phyloP scores from a whole-genome alignment of 2,797 vertebrate species.

The Staurois parvus region DNA sequence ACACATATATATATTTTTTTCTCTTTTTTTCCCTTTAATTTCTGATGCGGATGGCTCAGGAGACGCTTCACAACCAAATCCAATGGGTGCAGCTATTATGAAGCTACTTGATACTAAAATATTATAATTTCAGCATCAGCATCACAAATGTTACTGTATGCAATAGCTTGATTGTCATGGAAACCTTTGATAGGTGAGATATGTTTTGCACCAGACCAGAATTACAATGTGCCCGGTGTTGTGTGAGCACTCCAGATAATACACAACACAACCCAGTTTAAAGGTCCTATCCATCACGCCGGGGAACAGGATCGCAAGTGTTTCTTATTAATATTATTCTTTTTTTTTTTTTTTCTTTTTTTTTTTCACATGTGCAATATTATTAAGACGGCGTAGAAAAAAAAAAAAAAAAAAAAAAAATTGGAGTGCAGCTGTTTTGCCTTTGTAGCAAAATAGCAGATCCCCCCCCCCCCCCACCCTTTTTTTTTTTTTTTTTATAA shows the following conservation, averaged over 20 bases:
- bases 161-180: slow-evolving; percentile 61
- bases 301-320: background rate
- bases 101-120: slow-evolving; percentile 54
- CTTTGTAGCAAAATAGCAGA: slow-evolving; percentile 34
- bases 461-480: background rate
- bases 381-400: slow-evolving; percentile 11
- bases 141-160: slow-evolving; percentile 62
- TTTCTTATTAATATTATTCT: slow-evolving; percentile 21
- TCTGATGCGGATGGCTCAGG: too few relatives aligned
- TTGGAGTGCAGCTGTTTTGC: slow-evolving; percentile 50
- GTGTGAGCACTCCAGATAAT: slow-evolving; percentile 45
- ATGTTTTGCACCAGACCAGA: slow-evolving; percentile 59
- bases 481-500: slow-evolving; percentile 17
- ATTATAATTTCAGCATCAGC: slow-evolving; percentile 61
- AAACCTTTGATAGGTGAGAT: slow-evolving; percentile 64
- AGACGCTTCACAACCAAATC: background rate
- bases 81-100: slow-evolving; percentile 37
- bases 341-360: background rate
- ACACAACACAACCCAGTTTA: slow-evolving; percentile 35
- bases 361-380: slow-evolving; percentile 26
- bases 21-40: too few relatives aligned
- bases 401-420: slow-evolving; percentile 31
- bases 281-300: slow-evolving; percentile 30
- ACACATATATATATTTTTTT: too few relatives aligned
- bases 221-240: slow-evolving; percentile 59